Percentiles rank a stretch among this genome's conserved stretches.
Conservation (phyloP, 2,888 invertebrate genomes). For the Arrhopalites spinosus region DNA sequence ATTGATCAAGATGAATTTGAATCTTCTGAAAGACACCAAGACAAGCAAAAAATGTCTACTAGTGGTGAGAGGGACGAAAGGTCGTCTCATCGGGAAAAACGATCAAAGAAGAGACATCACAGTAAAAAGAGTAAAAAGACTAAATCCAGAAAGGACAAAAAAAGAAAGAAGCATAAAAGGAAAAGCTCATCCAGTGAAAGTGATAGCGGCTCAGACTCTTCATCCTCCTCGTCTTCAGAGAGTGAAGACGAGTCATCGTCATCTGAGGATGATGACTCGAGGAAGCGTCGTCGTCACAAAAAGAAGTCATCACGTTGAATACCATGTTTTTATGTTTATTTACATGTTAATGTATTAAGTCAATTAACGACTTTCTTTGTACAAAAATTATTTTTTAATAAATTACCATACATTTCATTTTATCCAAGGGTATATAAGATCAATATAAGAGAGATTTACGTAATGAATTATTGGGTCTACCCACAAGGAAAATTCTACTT, state of each 20-base stretch:
- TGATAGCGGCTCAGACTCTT: constrained; percentile 12
- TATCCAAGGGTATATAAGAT: too few species aligned
- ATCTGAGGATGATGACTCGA: not conserved
- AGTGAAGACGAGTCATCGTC: not conserved
- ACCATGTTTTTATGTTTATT: too few species aligned
- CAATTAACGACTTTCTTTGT: too few species aligned
- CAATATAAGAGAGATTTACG: too few species aligned
- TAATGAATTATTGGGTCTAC: too few species aligned
- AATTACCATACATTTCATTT: too few species aligned
- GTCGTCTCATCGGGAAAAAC: not conserved
- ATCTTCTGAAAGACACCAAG: not conserved
- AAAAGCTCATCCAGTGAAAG: constrained; percentile 13
- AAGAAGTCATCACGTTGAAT: not conserved
- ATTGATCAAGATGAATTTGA: not conserved
- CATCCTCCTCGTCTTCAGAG: not conserved
- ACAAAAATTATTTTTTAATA: too few species aligned
- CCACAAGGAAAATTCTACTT: too few species aligned
- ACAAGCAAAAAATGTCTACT: not conserved
- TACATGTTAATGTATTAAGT: too few species aligned
- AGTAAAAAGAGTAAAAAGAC: constrained; percentile 21
- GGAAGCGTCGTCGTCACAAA: constrained; percentile 7
- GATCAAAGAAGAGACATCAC: not conserved
- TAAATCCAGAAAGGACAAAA: constrained; percentile 5
- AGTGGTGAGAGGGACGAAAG: not conserved
- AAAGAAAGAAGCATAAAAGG: constrained; percentile 10